Percentiles rank a stretch among this genome's conserved stretches.
Evolutionary conservation across 2,888 invertebrate genomes (phyloP).

Genomic region (Gasteruption jaculator): DNA sequence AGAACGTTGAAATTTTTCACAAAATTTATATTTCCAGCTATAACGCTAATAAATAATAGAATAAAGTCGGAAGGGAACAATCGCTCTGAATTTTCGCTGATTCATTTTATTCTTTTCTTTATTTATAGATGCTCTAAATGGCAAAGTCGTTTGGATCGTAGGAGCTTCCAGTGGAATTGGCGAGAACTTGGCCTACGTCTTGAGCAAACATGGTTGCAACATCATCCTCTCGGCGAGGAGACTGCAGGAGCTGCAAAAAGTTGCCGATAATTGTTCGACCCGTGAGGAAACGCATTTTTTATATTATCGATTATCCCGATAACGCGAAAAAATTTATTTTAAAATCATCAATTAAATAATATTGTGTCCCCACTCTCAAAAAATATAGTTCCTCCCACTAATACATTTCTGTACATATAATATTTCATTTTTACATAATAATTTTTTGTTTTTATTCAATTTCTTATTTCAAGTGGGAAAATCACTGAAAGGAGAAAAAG

Average conservation of each 20-base stretch:
- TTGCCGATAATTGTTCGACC: too few relatives aligned
- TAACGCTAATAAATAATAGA: not conserved
- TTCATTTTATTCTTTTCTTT: not conserved
- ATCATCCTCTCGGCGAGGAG: slow-evolving; percentile 67
- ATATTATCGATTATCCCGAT: too few relatives aligned
- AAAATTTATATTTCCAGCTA: too few relatives aligned
- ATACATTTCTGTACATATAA: not conserved
- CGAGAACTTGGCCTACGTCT: slow-evolving; percentile 64
- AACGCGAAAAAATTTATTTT: too few relatives aligned
- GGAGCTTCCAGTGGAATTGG: slow-evolving; percentile 85
- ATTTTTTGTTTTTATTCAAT: slow-evolving; percentile 10
- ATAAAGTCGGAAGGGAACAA: too few relatives aligned
- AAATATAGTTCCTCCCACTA: not conserved
- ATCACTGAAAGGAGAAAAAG: slow-evolving; percentile 56
- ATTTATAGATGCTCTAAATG: slow-evolving; percentile 54
- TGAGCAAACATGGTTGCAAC: slow-evolving; percentile 65
- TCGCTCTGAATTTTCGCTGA: too few relatives aligned
- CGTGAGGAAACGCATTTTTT: too few relatives aligned
- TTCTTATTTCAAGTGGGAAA: slow-evolving; percentile 25
- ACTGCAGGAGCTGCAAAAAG: slow-evolving; percentile 59
- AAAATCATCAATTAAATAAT: not conserved
- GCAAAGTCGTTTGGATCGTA: slow-evolving; percentile 78
- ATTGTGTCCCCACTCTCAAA: too few relatives aligned
- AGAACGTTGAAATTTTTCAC: too few relatives aligned
- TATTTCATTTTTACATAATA: slow-evolving; percentile 6